Evolutionary conservation across 2,113 vertebrate genomes (phyloP).

Genomic region (Willisornis vidua): DNA sequence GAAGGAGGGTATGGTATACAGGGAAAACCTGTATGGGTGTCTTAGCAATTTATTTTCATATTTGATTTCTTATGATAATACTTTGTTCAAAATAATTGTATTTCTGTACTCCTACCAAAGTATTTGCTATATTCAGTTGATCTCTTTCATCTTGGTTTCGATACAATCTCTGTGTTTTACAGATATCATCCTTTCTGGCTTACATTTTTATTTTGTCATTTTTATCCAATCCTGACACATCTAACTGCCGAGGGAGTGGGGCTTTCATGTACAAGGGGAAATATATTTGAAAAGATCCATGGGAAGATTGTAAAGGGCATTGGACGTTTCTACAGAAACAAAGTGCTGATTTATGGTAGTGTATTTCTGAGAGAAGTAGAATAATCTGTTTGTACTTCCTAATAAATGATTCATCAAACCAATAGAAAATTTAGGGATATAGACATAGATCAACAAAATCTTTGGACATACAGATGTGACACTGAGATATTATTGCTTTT

Average conservation of each 20-base stretch:
- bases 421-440: not conserved
- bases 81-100: not conserved
- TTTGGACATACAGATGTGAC: not conserved
- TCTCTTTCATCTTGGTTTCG: accelerated
- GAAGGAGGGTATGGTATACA: not conserved
- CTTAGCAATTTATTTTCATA: not conserved
- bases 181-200: not conserved
- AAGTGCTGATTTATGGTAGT: not conserved
- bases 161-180: not conserved
- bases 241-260: not conserved
- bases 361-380: not conserved
- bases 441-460: not conserved
- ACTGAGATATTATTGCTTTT: not conserved
- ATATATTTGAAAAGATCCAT: not conserved
- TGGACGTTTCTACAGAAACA: not conserved
- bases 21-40: not conserved
- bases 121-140: not conserved
- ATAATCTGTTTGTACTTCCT: not conserved
- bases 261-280: not conserved
- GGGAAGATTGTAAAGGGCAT: not conserved
- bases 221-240: not conserved
- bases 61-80: not conserved
- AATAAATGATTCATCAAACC: not conserved
- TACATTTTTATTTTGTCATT: not conserved
- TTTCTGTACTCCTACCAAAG: not conserved